Evolutionary conservation across 1,140 invertebrate genomes (phyloP).

Genomic region (Cyclargus thomasi): DNA sequence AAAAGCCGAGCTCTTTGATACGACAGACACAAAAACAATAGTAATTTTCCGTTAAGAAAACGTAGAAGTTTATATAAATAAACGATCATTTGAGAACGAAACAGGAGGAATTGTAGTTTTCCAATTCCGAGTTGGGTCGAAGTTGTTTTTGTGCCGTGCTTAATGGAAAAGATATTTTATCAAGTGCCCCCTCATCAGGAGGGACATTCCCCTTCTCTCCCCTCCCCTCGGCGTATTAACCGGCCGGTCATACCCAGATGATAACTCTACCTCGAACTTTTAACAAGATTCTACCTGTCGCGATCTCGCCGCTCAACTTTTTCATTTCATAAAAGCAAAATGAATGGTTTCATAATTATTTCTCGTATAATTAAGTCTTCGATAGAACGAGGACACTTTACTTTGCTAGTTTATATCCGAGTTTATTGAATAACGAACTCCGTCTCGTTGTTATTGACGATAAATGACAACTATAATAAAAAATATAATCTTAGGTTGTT

Average conservation of each 20-base stretch:
- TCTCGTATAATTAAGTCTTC: not conserved
- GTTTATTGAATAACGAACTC: too few relatives aligned
- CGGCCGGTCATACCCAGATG: not conserved
- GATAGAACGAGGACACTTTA: not conserved
- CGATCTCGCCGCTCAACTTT: not conserved
- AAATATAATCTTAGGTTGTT: too few relatives aligned
- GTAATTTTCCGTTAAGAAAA: too few relatives aligned
- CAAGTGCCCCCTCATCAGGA: not conserved
- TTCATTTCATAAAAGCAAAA: conserved; percentile 7
- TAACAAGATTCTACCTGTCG: conserved; percentile 14
- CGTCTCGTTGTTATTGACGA: too few relatives aligned
- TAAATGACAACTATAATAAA: too few relatives aligned
- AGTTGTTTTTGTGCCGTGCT: not conserved
- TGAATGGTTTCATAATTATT: conserved; percentile 8
- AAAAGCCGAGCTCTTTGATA: too few relatives aligned
- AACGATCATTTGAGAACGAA: not conserved
- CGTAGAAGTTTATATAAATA: not conserved
- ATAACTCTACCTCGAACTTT: conserved; percentile 13
- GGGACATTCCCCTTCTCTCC: not conserved
- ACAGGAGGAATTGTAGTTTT: not conserved
- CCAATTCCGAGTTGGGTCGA: not conserved
- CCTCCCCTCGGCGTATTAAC: not conserved
- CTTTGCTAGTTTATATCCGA: not conserved
- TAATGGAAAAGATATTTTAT: not conserved
- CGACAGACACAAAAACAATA: too few relatives aligned